These are phyloP conservation scores for Dioctria linearis DNA, from an alignment of 2,888 invertebrate genomes.

Conservation along the genomic window DNA sequence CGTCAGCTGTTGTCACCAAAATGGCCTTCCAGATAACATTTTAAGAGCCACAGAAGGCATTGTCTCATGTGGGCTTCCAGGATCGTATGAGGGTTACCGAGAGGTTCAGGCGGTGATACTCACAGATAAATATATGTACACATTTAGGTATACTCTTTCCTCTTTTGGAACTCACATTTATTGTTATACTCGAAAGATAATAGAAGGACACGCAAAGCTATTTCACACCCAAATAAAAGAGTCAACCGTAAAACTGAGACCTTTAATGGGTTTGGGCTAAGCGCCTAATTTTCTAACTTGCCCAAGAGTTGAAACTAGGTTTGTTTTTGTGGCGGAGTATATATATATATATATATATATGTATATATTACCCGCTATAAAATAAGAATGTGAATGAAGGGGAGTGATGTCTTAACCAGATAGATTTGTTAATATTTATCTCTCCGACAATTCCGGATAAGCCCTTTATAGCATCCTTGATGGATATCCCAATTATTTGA, in stretches of 20 bases:
- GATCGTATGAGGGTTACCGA: conserved; percentile 1
- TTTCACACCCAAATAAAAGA: conserved; percentile 52
- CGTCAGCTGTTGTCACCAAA: conserved; percentile 50
- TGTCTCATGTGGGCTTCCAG: conserved; percentile 34
- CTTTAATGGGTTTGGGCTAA: conserved; percentile 50
- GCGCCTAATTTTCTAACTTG: conserved; percentile 43
- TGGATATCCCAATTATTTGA: conserved; percentile 49
- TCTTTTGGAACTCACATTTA: conserved; percentile 25
- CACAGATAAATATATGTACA: background rate
- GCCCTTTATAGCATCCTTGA: conserved; percentile 49
- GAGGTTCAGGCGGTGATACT: background rate
- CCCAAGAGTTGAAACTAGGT: conserved; percentile 7
- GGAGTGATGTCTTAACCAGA: conserved; percentile 16
- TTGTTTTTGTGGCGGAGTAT: conserved; percentile 12
- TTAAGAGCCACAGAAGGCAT: conserved; percentile 17
- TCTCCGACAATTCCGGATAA: conserved; percentile 48
- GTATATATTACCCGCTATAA: background rate
- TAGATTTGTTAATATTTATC: conserved; percentile 51
- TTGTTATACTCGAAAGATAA: conserved; percentile 39
- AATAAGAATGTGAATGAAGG: conserved; percentile 34
- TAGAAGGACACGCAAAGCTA: conserved; percentile 45
- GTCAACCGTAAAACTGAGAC: conserved; percentile 39
- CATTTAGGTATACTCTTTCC: background rate
- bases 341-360: no score
- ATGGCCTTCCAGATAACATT: conserved; percentile 47